phyloP scores from a whole-genome alignment of 2,888 invertebrate species.

The Lysandra coridon region DNA sequence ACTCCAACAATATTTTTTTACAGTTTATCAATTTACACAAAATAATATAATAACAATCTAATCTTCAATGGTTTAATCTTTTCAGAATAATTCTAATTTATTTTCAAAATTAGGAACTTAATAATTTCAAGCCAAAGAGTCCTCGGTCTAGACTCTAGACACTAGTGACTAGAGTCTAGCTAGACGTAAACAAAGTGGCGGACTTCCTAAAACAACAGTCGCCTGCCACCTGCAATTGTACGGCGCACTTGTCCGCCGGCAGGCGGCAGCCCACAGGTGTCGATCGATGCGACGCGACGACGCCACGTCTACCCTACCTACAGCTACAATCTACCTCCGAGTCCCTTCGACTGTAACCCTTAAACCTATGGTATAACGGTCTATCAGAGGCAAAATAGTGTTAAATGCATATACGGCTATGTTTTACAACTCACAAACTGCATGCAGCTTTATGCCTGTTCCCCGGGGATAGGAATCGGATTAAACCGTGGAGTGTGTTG shows the following conservation, averaged over 20 bases:
- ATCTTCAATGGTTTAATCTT: too few species aligned
- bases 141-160: neutral
- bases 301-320: slow-evolving; percentile 46
- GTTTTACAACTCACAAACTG: slow-evolving; percentile 32
- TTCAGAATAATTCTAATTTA: too few species aligned
- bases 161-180: neutral
- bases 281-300: slow-evolving; percentile 75
- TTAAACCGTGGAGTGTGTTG: slow-evolving; percentile 12
- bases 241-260: slow-evolving; percentile 19
- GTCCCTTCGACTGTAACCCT: neutral
- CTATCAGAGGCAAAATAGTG: neutral
- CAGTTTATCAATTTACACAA: too few species aligned
- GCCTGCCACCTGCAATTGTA: neutral
- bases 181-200: neutral
- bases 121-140: neutral
- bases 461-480: neutral
- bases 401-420: slow-evolving; percentile 28
- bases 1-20: too few species aligned
- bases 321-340: neutral
- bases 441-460: slow-evolving; percentile 27
- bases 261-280: slow-evolving; percentile 58
- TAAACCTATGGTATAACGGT: neutral
- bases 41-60: too few species aligned
- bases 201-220: neutral
- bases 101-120: neutral